Conservation (phyloP, 2,888 invertebrate species). For the Himalopsyche kuldschensis region DNA sequence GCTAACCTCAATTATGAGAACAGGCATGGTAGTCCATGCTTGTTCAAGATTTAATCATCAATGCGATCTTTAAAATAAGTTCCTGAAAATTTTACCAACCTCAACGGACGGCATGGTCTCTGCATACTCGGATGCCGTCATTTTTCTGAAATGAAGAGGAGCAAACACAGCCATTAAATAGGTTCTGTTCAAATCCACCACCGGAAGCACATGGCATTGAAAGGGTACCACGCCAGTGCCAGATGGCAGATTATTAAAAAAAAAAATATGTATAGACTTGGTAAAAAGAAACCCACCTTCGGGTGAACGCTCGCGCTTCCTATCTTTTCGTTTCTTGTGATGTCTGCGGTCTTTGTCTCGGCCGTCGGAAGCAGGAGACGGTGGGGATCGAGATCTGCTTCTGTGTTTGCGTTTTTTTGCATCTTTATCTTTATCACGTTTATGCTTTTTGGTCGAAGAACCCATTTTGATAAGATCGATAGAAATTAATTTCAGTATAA, state of each 20-base stretch:
- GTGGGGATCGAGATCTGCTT: conserved; percentile 59
- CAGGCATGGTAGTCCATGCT: too few species aligned
- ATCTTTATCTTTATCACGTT: conserved; percentile 65
- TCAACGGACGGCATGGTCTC: not conserved
- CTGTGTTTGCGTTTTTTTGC: conserved; percentile 70
- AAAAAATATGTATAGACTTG: conserved; percentile 15
- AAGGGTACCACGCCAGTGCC: conserved; percentile 26
- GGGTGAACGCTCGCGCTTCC: conserved; percentile 56
- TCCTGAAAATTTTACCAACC: conserved; percentile 4
- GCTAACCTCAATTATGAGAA: too few species aligned
- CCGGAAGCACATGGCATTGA: conserved; percentile 44
- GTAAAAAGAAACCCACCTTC: conserved; percentile 57
- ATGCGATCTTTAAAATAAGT: not conserved
- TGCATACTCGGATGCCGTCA: conserved; percentile 43
- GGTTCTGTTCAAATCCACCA: conserved; percentile 43
- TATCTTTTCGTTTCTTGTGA: conserved; percentile 60
- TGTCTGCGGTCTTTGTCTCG: conserved; percentile 59
- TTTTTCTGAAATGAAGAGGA: conserved; percentile 59
- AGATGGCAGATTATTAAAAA: conserved; percentile 6
- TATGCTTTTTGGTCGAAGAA: conserved; percentile 67
- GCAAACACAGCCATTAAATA: conserved; percentile 59
- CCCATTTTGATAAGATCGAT: conserved; percentile 8
- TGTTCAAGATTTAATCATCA: not conserved
- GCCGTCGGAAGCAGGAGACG: conserved; percentile 53
- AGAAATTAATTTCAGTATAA: not conserved